These are phyloP conservation scores for Anguilla rostrata DNA, from an alignment of 2,113 vertebrate species.

Conservation along the genomic window DNA sequence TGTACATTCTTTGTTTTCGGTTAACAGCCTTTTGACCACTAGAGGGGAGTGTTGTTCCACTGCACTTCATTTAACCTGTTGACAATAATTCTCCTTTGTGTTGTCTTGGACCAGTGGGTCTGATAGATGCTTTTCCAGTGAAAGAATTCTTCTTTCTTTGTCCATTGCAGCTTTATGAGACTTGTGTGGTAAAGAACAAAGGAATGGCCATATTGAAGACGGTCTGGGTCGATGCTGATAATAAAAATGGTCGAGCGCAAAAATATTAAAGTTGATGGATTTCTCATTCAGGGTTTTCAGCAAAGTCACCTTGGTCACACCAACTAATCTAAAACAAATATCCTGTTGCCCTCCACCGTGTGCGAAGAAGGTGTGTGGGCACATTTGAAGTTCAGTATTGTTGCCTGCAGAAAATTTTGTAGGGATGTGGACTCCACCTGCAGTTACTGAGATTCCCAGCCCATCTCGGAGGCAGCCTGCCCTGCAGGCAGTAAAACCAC, in stretches of 20 bases:
- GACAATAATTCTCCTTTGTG: conserved; percentile 30
- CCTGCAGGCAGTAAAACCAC: conserved; percentile 41
- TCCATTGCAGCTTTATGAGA: conserved; percentile 40
- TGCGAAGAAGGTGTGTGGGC: background rate
- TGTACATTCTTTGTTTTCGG: background rate
- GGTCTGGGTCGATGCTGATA: conserved; percentile 11
- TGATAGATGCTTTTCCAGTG: conserved; percentile 39
- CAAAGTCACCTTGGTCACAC: background rate
- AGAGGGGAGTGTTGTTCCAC: conserved; percentile 59
- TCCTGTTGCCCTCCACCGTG: background rate
- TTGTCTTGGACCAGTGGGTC: conserved; percentile 37
- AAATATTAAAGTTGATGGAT: conserved; percentile 11
- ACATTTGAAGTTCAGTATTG: background rate
- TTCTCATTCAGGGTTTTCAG: background rate
- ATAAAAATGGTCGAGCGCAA: conserved; percentile 5
- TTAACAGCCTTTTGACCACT: conserved; percentile 25
- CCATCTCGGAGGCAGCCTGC: conserved; percentile 31
- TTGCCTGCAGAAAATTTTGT: background rate
- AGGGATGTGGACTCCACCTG: background rate
- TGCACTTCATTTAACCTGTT: background rate
- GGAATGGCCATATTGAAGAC: conserved; percentile 35
- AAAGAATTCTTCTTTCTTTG: conserved; percentile 60
- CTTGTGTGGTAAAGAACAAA: conserved; percentile 44
- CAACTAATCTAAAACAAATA: background rate
- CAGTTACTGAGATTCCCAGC: conserved; percentile 42